Evolutionary conservation across 2,797 vertebrate genomes (phyloP).

Genomic region (Anolis apletophallus): DNA sequence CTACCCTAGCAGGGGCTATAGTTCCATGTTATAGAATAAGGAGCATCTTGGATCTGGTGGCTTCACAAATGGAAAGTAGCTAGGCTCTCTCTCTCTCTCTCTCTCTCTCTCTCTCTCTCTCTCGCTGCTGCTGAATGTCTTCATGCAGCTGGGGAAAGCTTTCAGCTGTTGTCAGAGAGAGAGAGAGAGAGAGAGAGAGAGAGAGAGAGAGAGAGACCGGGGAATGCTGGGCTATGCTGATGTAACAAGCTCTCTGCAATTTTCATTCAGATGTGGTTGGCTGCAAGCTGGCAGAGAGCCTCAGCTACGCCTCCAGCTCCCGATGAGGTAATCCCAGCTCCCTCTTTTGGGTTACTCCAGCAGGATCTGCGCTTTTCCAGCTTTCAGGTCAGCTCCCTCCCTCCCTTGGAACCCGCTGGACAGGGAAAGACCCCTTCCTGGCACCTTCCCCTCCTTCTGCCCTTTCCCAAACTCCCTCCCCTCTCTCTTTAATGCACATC

Average conservation of each 20-base stretch:
- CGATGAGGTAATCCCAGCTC: conserved; percentile 75
- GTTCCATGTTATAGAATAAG: not conserved
- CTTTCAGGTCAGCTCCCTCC: conserved; percentile 49
- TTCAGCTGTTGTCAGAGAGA: conserved; percentile 44
- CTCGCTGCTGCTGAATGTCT: conserved; percentile 46
- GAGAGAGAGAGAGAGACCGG: conserved; percentile 41
- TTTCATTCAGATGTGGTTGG: conserved; percentile 77
- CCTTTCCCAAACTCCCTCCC: conserved; percentile 18
- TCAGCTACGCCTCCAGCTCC: conserved; percentile 70
- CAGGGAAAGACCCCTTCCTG: not conserved
- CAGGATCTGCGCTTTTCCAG: conserved; percentile 41
- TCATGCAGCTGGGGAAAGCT: conserved; percentile 40
- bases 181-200: conserved; percentile 13
- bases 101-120: not conserved
- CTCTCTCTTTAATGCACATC: conserved; percentile 50
- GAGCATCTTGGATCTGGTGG: conserved; percentile 2
- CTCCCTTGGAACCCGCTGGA: not conserved
- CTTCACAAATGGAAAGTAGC: not conserved
- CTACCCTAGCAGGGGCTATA: not conserved
- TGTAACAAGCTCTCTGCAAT: conserved; percentile 79
- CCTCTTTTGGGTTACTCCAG: conserved; percentile 35
- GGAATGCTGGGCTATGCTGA: conserved; percentile 79
- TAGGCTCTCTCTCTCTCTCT: not conserved
- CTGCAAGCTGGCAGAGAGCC: conserved; percentile 67
- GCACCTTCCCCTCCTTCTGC: not conserved